These are phyloP conservation scores for Oscheius sp. DNA, from an alignment of 2,888 invertebrate species.

Conservation along the genomic window DNA sequence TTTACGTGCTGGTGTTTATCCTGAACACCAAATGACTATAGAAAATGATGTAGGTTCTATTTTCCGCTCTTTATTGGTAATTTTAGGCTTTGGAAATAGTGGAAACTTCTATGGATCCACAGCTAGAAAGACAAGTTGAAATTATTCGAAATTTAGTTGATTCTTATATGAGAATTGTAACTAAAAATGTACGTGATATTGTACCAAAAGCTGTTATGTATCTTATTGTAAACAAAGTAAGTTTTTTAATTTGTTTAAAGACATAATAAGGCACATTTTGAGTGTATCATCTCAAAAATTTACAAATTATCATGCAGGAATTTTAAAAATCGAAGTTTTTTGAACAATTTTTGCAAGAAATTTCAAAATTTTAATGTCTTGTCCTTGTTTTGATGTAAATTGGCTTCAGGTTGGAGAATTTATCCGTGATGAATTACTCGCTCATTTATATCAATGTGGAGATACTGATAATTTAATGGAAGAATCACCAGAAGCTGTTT, in stretches of 20 bases:
- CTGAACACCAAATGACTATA: slow-evolving; percentile 82
- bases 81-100: slow-evolving; percentile 40
- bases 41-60: slow-evolving; percentile 65
- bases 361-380: too few species aligned
- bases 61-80: neutral
- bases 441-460: slow-evolving; percentile 93
- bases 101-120: slow-evolving; percentile 78
- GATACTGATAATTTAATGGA: slow-evolving; percentile 95
- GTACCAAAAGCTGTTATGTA: slow-evolving; percentile 99
- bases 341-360: too few species aligned
- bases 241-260: too few species aligned
- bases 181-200: slow-evolving; percentile 96
- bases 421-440: slow-evolving; percentile 94
- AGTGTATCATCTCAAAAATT: neutral
- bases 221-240: slow-evolving; percentile 92
- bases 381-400: too few species aligned
- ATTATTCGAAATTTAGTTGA: slow-evolving; percentile 99
- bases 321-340: too few species aligned
- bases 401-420: slow-evolving; percentile 85
- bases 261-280: too few species aligned
- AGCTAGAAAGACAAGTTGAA: slow-evolving; percentile 97
- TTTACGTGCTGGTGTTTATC: slow-evolving; percentile 97
- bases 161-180: slow-evolving; percentile 90
- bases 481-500: slow-evolving; percentile 95
- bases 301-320: too few species aligned